Evolutionary conservation across 2,888 invertebrate species (phyloP).

Genomic region (Axea sp.): DNA sequence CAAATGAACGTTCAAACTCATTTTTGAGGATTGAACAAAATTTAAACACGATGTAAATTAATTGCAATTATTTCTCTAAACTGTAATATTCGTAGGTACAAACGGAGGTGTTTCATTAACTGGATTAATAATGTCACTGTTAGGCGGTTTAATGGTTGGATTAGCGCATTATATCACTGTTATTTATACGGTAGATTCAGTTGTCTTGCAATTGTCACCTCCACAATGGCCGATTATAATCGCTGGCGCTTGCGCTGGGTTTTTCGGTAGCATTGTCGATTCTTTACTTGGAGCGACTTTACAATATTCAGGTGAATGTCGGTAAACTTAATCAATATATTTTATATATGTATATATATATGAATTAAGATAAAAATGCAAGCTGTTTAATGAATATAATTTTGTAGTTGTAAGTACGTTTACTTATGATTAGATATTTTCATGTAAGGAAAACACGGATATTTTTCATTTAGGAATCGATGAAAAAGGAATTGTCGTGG

Average conservation of each 20-base stretch:
- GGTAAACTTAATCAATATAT: too few relatives aligned
- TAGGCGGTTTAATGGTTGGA: constrained; percentile 88
- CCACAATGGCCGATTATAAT: constrained; percentile 90
- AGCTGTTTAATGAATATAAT: too few relatives aligned
- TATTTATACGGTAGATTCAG: constrained; percentile 83
- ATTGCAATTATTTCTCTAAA: too few relatives aligned
- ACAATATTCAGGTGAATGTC: constrained; percentile 88
- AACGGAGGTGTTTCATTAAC: constrained; percentile 90
- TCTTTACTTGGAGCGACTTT: constrained; percentile 91
- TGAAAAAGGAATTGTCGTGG: constrained; percentile 85
- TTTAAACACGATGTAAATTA: too few relatives aligned
- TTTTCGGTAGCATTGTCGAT: constrained; percentile 90
- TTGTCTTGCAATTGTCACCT: constrained; percentile 82
- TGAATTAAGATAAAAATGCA: too few relatives aligned
- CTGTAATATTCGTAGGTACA: too few relatives aligned
- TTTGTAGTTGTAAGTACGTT: too few relatives aligned
- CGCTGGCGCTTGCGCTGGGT: constrained; percentile 86
- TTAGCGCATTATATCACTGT: constrained; percentile 85
- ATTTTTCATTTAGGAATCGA: constrained; percentile 82
- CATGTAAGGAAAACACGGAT: too few relatives aligned
- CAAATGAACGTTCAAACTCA: too few relatives aligned
- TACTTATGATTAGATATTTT: too few relatives aligned
- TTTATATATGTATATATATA: neutral
- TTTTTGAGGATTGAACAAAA: too few relatives aligned
- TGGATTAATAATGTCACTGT: constrained; percentile 82